Conservation (phyloP, 2,113 vertebrate species). For the Sebastes fasciatus region DNA sequence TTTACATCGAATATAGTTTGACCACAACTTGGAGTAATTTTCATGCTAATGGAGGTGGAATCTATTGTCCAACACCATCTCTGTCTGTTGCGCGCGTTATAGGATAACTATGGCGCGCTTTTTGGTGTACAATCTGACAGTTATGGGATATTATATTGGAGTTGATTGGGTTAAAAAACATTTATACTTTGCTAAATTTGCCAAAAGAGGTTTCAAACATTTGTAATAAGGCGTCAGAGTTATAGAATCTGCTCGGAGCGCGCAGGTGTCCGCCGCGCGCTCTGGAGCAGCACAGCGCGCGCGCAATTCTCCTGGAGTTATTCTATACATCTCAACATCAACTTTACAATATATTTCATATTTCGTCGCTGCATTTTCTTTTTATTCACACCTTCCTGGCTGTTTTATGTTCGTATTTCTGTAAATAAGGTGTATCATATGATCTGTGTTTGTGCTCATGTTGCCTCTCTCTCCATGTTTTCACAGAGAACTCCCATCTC, state of each 20-base stretch:
- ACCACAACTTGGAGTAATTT: constrained; percentile 16
- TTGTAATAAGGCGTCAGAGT: not conserved
- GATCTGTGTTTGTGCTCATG: constrained; percentile 1
- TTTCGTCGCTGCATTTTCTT: not conserved
- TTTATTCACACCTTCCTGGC: not conserved
- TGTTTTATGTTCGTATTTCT: not conserved
- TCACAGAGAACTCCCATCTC: constrained; percentile 94
- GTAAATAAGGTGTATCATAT: too few species aligned
- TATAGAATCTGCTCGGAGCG: not conserved
- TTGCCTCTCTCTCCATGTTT: not conserved
- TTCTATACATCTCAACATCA: not conserved
- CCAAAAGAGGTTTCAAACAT: not conserved
- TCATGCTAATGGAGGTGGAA: not conserved
- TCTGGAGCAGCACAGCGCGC: constrained; percentile 35
- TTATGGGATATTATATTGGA: not conserved
- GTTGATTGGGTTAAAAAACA: not conserved
- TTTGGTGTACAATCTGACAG: not conserved
- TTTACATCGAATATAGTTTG: not conserved
- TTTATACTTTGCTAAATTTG: not conserved
- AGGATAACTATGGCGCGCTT: constrained; percentile 6
- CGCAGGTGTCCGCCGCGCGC: constrained; percentile 49
- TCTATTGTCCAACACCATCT: not conserved
- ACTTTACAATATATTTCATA: not conserved
- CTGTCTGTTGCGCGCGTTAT: constrained; percentile 20
- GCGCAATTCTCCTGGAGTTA: constrained; percentile 26